Base-by-base conservation (phyloP, 2,113 vertebrate genomes). In the Zapornia atra region DNA sequence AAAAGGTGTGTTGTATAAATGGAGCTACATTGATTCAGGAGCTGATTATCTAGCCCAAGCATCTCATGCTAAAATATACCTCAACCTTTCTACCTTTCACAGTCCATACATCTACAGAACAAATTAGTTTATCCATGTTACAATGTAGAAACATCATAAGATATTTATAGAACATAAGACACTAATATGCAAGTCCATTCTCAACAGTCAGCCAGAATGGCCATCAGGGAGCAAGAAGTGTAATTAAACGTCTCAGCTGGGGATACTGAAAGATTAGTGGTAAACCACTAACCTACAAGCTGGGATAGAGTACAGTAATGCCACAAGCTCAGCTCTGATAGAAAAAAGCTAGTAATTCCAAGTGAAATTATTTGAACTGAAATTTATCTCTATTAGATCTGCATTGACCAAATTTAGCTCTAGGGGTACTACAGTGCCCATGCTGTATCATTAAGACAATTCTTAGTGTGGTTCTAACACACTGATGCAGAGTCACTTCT, bases 151-250 rank as follows among this genome's bases (percentile, higher is more conserved):
- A 46, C 33, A 56, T 78, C 44, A 12, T 81, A 69, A 96, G 68
- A 90, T 86, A 95, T 89, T 93, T 90, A 78, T 42, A 87, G 73
- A 87, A 36, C 21, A n/a, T 66, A 87, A 73, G 54, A 72, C 69
- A 94, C 56, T 69, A 60, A 73, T 69, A 91, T 28, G n/a, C 2
- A 2, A 85, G 51, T 34, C 79, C 38, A 70, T 81, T 84, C 64
- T 87, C 82, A 84, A 61, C 34, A 64, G n/a, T 38, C 60, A 64
- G 38, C 54, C 78, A 82, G 89, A 78, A 33, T 22, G 40, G 79
- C 31, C 92, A 70, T n/a, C 16, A 69, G 86, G 56, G 89, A 96
- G 64, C 44, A 78, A 61, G 78, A 77, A 82, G 19, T 65, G 79
- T 88, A 94, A 95, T 87, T 90, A 88, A 92, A 95, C 2, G 4